Percentiles rank a stretch among this genome's conserved stretches.
Conservation (phyloP, 2,113 vertebrate genomes). For the Scophthalmus maximus region DNA sequence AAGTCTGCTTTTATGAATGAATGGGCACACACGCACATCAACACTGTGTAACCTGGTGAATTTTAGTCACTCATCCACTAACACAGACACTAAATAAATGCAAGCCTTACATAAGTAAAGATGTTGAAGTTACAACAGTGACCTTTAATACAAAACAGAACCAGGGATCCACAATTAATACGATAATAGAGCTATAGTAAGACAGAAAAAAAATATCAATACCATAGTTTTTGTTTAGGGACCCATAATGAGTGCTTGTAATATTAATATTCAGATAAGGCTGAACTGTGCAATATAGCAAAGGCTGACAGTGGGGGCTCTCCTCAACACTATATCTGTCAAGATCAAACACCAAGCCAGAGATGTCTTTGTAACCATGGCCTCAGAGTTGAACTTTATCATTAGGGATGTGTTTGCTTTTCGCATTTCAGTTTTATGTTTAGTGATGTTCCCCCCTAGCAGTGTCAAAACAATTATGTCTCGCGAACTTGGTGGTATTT, state of each 20-base stretch:
- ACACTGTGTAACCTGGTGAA: slow-evolving; percentile 21
- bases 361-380: too few species aligned
- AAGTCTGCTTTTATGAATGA: slow-evolving; percentile 3
- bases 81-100: slow-evolving; percentile 24
- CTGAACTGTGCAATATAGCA: neutral
- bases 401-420: too few species aligned
- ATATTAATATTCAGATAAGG: too few species aligned
- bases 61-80: slow-evolving; percentile 64
- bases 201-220: neutral
- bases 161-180: too few species aligned
- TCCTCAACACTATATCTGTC: too few species aligned
- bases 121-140: neutral
- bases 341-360: too few species aligned
- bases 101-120: slow-evolving; percentile 25
- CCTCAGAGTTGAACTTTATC: too few species aligned
- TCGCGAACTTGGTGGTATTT: neutral
- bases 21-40: slow-evolving; percentile 9
- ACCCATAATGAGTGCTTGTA: too few species aligned
- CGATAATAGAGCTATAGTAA: neutral
- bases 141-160: neutral
- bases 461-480: neutral
- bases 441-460: too few species aligned
- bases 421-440: too few species aligned
- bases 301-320: neutral
- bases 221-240: too few species aligned